These are phyloP conservation scores for Hoplodrina blanda DNA, from an alignment of 2,888 invertebrate genomes.

Conservation along the genomic window DNA sequence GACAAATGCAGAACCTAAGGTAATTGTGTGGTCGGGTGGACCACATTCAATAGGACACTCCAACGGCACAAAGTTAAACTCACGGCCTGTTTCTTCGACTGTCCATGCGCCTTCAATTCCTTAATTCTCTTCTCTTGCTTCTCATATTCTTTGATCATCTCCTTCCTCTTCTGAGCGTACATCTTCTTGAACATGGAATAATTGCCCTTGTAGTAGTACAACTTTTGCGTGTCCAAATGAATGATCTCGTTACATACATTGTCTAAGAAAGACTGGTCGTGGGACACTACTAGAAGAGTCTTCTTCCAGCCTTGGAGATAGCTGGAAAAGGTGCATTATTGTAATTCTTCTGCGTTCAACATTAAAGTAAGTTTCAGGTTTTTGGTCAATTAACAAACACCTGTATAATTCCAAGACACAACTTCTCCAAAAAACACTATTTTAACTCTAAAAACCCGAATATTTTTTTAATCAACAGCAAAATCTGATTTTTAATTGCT, in stretches of 20 bases:
- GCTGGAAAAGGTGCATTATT: slow-evolving; percentile 82
- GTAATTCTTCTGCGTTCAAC: background rate
- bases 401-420: too few relatives aligned
- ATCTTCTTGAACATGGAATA: slow-evolving; percentile 99
- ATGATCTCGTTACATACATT: slow-evolving; percentile 99
- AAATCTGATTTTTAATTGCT: too few relatives aligned
- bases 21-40: too few relatives aligned
- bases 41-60: background rate
- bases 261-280: slow-evolving; percentile 99
- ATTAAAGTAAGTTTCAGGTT: too few relatives aligned
- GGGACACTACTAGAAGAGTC: slow-evolving; percentile 99
- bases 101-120: slow-evolving; percentile 98
- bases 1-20: too few relatives aligned
- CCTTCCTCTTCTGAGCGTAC: slow-evolving; percentile 98
- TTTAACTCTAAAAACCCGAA: too few relatives aligned
- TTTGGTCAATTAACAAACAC: too few relatives aligned
- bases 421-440: too few relatives aligned
- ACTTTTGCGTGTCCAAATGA: slow-evolving; percentile 98
- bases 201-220: slow-evolving; percentile 99
- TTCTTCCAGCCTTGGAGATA: slow-evolving; percentile 99
- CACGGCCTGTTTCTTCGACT: slow-evolving; percentile 98
- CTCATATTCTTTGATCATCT: slow-evolving; percentile 99
- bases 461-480: too few relatives aligned
- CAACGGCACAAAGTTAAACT: slow-evolving; percentile 60
- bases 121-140: slow-evolving; percentile 99